Percentiles rank a stretch among this genome's conserved stretches.
These are phyloP conservation scores for Drosophila subsilvestris DNA, from an alignment of 2,888 invertebrate genomes.

Conservation along the genomic window DNA sequence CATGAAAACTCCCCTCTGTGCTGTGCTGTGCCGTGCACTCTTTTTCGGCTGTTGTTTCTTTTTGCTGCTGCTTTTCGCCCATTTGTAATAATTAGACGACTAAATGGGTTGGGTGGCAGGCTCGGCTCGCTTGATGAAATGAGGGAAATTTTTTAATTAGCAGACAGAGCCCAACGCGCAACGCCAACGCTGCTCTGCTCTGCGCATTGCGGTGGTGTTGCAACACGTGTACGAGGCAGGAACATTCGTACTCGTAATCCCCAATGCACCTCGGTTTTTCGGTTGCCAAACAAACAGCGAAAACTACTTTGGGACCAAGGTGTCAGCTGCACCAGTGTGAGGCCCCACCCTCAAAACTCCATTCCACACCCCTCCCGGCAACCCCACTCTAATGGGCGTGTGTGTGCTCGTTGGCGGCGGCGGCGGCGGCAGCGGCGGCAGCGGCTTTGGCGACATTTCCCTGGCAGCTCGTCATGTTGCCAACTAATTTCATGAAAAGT, in stretches of 20 bases:
- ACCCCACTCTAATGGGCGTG: constrained; percentile 71
- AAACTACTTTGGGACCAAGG: constrained; percentile 76
- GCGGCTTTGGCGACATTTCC: constrained; percentile 43
- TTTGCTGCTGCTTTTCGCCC: constrained; percentile 41
- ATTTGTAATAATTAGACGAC: constrained; percentile 75
- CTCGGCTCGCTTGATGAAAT: constrained; percentile 12
- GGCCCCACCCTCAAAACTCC: constrained; percentile 12
- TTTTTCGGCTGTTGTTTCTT: constrained; percentile 18
- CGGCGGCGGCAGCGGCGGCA: not conserved
- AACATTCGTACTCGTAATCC: constrained; percentile 48
- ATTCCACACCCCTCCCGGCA: constrained; percentile 5
- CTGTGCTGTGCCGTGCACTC: not conserved
- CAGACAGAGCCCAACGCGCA: constrained; percentile 36
- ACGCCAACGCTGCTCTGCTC: constrained; percentile 50
- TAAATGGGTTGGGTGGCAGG: constrained; percentile 59
- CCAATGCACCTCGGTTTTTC: constrained; percentile 54
- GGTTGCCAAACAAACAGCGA: constrained; percentile 61
- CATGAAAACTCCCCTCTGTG: constrained; percentile 18
- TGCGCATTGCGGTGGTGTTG: constrained; percentile 59
- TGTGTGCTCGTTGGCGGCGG: constrained; percentile 35
- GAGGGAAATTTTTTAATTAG: constrained; percentile 69
- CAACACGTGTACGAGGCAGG: constrained; percentile 63
- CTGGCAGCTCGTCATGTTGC: constrained; percentile 81
- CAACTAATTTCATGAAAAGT: constrained; percentile 82
- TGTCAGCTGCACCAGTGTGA: constrained; percentile 77